A percentile compares a stretch with the other conserved stretches of the same genome.
These are phyloP conservation scores for Vombatus ursinus DNA, from an alignment of 2,113 vertebrate genomes.

Conservation along the genomic window DNA sequence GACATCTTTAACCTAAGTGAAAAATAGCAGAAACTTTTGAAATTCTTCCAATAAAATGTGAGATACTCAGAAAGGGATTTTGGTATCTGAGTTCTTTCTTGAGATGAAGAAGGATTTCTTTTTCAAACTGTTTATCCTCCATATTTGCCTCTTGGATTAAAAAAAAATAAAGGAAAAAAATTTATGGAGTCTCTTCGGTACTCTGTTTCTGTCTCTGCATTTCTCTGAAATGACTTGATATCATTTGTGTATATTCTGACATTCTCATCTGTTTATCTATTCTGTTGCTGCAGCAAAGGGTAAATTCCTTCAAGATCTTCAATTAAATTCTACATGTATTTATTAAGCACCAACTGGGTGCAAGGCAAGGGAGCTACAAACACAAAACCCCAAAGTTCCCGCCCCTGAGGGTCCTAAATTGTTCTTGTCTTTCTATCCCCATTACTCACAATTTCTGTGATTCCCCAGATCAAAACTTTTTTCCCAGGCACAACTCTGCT, in stretches of 20 bases:
- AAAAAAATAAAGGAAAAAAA: neutral
- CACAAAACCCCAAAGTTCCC: neutral
- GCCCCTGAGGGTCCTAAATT: neutral
- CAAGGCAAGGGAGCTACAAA: neutral
- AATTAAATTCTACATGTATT: neutral
- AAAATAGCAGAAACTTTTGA: constrained; percentile 16
- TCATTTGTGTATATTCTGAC: neutral
- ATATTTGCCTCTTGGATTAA: neutral
- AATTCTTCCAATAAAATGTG: constrained; percentile 13
- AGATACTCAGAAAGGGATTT: neutral
- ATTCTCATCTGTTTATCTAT: neutral
- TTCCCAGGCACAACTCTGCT: neutral
- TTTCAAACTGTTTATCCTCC: constrained; percentile 32
- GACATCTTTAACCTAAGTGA: neutral
- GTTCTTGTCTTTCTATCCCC: neutral
- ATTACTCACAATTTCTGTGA: neutral
- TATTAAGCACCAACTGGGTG: neutral
- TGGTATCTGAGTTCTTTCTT: neutral
- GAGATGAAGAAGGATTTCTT: neutral
- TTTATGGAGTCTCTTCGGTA: too few species aligned
- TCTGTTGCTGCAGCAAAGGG: neutral
- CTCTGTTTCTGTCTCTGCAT: neutral
- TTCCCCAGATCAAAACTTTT: neutral
- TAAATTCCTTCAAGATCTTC: neutral
- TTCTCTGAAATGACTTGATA: neutral